Conservation (phyloP, 2,888 invertebrate genomes). For the Dynastes grantii region DNA sequence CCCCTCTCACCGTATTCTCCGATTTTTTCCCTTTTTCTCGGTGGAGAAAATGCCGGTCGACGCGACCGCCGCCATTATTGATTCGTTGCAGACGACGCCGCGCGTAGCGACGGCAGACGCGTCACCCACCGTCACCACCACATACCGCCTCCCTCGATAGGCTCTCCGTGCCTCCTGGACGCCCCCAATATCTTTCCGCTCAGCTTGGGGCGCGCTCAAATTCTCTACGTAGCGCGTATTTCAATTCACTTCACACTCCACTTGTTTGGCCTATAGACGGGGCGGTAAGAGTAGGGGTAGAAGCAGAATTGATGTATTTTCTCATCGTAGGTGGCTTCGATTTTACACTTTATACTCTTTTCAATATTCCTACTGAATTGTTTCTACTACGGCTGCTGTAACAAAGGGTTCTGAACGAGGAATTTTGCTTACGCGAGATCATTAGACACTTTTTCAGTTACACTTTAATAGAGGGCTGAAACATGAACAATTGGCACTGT, state of each 20-base stretch:
- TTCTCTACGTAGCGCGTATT: conserved; percentile 35
- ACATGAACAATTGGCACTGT: no score
- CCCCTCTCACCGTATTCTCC: not conserved
- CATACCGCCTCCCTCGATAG: conserved; percentile 22
- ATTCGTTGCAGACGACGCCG: conserved; percentile 58
- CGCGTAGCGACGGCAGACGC: conserved; percentile 56
- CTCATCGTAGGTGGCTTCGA: not conserved
- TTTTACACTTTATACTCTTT: not conserved
- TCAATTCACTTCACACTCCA: conserved; percentile 44
- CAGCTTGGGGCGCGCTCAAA: conserved; percentile 26
- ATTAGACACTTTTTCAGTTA: no score
- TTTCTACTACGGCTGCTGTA: no score
- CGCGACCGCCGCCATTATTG: conserved; percentile 55
- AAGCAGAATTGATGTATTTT: conserved; percentile 34
- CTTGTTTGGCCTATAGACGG: conserved; percentile 24
- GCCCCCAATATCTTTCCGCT: conserved; percentile 9
- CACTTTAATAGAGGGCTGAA: no score
- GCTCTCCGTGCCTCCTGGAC: conserved; percentile 50
- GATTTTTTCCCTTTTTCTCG: conserved; percentile 36
- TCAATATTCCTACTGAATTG: no score
- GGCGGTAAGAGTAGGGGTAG: not conserved
- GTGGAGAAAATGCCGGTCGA: conserved; percentile 51
- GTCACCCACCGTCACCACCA: conserved; percentile 56
- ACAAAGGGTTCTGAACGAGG: no score
- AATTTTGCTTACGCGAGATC: no score